These are phyloP conservation scores for Apogon hyalosoma DNA, from an alignment of 2,797 vertebrate species.

Conservation along the genomic window DNA sequence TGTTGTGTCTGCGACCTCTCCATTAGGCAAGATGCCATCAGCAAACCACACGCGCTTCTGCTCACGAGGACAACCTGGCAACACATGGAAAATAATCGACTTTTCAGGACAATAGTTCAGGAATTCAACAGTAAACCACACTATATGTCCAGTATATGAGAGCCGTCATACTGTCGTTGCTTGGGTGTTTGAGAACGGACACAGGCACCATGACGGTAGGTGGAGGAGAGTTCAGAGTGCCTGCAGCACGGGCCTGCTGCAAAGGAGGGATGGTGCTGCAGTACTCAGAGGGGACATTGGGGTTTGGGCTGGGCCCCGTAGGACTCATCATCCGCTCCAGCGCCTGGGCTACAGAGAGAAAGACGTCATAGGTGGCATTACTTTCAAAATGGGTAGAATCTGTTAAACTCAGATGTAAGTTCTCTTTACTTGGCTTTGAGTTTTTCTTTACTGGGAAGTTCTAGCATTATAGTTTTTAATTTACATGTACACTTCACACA, in stretches of 20 bases:
- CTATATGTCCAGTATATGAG: background rate
- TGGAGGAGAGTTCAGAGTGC: slow-evolving; percentile 85
- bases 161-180: slow-evolving; percentile 84
- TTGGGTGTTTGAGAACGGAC: slow-evolving; percentile 91
- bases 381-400: background rate
- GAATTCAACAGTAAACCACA: background rate
- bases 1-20: slow-evolving; percentile 92
- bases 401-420: background rate
- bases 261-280: slow-evolving; percentile 85
- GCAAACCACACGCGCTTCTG: slow-evolving; percentile 97
- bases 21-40: slow-evolving; percentile 94
- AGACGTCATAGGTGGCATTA: background rate
- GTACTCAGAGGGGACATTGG: slow-evolving; percentile 87
- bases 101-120: background rate
- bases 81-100: slow-evolving; percentile 7
- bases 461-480: too few species aligned
- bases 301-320: slow-evolving; percentile 88
- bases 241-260: slow-evolving; percentile 87
- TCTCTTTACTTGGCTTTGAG: background rate
- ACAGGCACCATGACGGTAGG: slow-evolving; percentile 88
- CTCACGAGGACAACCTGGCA: slow-evolving; percentile 86
- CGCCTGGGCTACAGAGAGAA: slow-evolving; percentile 85
- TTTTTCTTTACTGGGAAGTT: too few species aligned
- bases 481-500: too few species aligned
- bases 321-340: slow-evolving; percentile 97